These are phyloP conservation scores for Ellobium chinense DNA, from an alignment of 2,888 invertebrate genomes.

Conservation along the genomic window DNA sequence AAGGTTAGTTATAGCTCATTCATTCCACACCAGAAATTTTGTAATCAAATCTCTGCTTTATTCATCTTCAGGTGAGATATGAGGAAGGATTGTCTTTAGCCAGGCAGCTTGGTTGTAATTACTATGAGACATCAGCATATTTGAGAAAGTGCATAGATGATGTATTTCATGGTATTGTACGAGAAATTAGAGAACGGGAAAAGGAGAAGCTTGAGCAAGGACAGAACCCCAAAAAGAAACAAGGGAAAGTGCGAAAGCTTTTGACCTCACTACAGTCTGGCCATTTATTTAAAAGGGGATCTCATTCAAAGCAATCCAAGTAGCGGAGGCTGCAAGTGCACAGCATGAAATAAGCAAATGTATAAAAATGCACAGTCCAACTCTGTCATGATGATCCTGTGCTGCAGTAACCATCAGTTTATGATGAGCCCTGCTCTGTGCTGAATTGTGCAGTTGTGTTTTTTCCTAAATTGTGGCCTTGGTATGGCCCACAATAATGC, in stretches of 20 bases:
- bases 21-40: not conserved
- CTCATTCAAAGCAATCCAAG: slow-evolving; percentile 13
- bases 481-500: too few species aligned
- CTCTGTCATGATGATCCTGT: too few species aligned
- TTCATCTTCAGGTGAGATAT: slow-evolving; percentile 84
- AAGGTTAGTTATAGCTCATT: not conserved
- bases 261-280: slow-evolving; percentile 41
- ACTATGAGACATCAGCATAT: slow-evolving; percentile 94
- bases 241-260: slow-evolving; percentile 32
- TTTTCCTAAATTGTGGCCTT: too few species aligned
- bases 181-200: slow-evolving; percentile 85
- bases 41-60: too few species aligned
- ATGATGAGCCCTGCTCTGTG: too few species aligned
- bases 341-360: too few species aligned
- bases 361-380: too few species aligned
- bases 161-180: slow-evolving; percentile 92
- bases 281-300: slow-evolving; percentile 32
- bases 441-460: too few species aligned
- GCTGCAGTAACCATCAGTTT: too few species aligned
- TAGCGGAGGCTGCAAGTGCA: too few species aligned
- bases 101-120: slow-evolving; percentile 91
- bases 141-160: slow-evolving; percentile 93
- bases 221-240: slow-evolving; percentile 39
- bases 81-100: slow-evolving; percentile 92
- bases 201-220: slow-evolving; percentile 54